Conservation (phyloP, 1,140 invertebrate species). For the Zaprionus capensis region DNA sequence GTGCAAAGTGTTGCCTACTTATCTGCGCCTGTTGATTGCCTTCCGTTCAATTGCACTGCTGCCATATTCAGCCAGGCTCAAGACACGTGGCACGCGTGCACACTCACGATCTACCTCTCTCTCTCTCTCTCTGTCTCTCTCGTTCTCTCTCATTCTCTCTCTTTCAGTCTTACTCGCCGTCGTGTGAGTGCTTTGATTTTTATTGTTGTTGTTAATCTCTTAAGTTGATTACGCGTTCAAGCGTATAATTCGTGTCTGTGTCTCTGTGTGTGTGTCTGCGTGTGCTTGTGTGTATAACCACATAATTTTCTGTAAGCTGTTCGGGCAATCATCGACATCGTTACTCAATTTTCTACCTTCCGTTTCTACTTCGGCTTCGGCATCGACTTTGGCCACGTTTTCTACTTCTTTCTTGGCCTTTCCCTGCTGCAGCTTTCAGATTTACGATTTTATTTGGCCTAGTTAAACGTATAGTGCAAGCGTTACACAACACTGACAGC, state of each 20-base stretch:
- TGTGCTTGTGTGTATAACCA: slow-evolving; percentile 8
- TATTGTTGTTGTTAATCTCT: slow-evolving; percentile 54
- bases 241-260: slow-evolving; percentile 5
- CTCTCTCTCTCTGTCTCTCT: background rate
- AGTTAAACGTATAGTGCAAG: too few relatives aligned
- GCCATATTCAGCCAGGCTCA: slow-evolving; percentile 15
- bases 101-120: background rate
- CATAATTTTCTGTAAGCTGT: slow-evolving; percentile 27
- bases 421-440: background rate
- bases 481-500: too few relatives aligned
- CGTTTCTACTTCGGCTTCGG: background rate
- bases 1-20: slow-evolving; percentile 42
- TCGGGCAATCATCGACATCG: slow-evolving; percentile 34
- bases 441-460: slow-evolving; percentile 2
- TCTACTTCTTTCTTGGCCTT: slow-evolving; percentile 19
- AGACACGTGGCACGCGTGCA: background rate
- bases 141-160: too few relatives aligned
- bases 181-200: slow-evolving; percentile 27
- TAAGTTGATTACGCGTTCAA: slow-evolving; percentile 35
- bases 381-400: background rate
- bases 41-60: slow-evolving; percentile 49
- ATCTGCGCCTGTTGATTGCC: slow-evolving; percentile 56
- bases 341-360: slow-evolving; percentile 28
- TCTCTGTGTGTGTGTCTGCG: background rate
- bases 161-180: background rate